phyloP scores from a whole-genome alignment of 2,888 invertebrate species.

The Campoletis raptor region DNA sequence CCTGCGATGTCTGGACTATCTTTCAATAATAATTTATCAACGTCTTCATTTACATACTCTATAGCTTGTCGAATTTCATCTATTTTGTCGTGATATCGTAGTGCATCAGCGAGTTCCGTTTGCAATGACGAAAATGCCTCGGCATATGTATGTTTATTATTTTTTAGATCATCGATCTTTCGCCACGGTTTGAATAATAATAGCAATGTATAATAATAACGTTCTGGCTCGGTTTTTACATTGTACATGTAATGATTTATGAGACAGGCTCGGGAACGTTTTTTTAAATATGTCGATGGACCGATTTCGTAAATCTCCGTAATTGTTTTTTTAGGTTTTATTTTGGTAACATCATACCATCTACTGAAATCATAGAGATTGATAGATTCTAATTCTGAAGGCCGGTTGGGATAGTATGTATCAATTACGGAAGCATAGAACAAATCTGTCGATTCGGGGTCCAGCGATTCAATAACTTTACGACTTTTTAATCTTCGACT shows the following conservation, averaged over 20 bases:
- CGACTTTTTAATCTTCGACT: constrained; percentile 18
- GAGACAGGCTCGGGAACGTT: constrained; percentile 66
- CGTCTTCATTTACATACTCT: constrained; percentile 54
- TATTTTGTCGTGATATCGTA: constrained; percentile 62
- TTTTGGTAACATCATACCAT: constrained; percentile 13
- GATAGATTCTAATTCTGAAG: constrained; percentile 49
- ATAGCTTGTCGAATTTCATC: constrained; percentile 51
- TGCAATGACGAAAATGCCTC: constrained; percentile 64
- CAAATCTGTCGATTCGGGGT: constrained; percentile 60
- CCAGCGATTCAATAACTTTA: constrained; percentile 35
- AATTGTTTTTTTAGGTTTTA: neutral
- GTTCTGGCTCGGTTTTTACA: constrained; percentile 62
- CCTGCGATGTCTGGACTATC: constrained; percentile 63
- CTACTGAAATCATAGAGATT: constrained; percentile 24
- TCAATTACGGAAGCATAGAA: constrained; percentile 56
- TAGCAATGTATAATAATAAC: constrained; percentile 71
- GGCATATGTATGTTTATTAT: constrained; percentile 51
- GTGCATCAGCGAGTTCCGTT: constrained; percentile 60
- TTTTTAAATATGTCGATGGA: constrained; percentile 60
- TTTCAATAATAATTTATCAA: constrained; percentile 67
- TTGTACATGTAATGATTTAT: constrained; percentile 73
- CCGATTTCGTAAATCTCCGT: constrained; percentile 2
- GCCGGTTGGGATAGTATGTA: constrained; percentile 66
- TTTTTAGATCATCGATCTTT: constrained; percentile 62
- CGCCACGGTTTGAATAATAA: constrained; percentile 73